Evolutionary conservation across 2,888 invertebrate species (phyloP).

Genomic region (Polyommatus icarus): DNA sequence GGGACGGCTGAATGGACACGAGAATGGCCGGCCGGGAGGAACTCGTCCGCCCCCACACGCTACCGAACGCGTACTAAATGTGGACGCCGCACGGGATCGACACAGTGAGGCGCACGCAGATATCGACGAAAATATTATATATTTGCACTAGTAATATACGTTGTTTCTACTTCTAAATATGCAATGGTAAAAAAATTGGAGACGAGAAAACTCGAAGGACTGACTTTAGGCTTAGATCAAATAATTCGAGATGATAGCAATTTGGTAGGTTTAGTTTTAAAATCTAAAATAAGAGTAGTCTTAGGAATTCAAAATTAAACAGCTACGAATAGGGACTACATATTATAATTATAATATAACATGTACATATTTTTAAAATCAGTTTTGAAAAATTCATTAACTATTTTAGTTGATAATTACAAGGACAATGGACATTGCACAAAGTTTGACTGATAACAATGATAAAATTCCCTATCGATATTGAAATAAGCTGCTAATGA

Average conservation of each 20-base stretch:
- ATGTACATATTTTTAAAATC: neutral
- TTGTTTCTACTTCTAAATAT: neutral
- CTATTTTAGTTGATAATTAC: neutral
- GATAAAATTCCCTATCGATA: neutral
- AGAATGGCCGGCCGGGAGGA: conserved; percentile 53
- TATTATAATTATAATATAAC: too few relatives aligned
- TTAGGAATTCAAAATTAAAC: neutral
- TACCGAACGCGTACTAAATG: conserved; percentile 65
- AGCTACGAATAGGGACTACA: neutral
- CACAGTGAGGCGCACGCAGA: conserved; percentile 68
- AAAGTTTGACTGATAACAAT: neutral
- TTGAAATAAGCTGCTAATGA: neutral
- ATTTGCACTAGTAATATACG: conserved; percentile 36
- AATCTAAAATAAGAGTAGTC: neutral
- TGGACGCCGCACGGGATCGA: conserved; percentile 47
- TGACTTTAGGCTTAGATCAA: neutral
- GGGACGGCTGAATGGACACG: conserved; percentile 67
- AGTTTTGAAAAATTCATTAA: neutral
- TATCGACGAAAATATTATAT: conserved; percentile 54
- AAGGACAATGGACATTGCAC: neutral
- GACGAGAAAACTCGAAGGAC: neutral
- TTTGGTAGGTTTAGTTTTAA: neutral
- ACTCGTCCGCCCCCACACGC: conserved; percentile 53
- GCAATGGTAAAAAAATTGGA: neutral
- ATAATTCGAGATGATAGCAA: neutral